Percentiles rank a stretch among this genome's conserved stretches.
These are phyloP conservation scores for Sebastes minor DNA, from an alignment of 2,797 vertebrate genomes.

Conservation along the genomic window DNA sequence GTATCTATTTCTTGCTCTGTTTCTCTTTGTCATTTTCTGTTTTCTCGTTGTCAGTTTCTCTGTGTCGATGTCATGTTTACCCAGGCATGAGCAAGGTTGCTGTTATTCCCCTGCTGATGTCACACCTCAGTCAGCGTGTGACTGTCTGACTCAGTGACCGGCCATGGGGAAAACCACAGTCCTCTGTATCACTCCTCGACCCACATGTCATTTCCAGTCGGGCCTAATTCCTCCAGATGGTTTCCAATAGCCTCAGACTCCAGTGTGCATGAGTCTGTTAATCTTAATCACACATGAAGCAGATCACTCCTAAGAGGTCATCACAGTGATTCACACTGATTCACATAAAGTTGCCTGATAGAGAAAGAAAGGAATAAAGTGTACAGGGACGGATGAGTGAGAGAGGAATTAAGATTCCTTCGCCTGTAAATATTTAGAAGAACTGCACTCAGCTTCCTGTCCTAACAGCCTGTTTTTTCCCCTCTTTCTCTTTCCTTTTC, in stretches of 20 bases:
- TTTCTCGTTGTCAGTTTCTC: conserved; percentile 4
- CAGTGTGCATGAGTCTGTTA: conserved; percentile 10
- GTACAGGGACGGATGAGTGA: background rate
- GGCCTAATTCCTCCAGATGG: conserved; percentile 29
- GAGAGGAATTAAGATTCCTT: conserved; percentile 34
- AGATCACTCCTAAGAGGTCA: background rate
- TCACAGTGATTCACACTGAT: conserved; percentile 31
- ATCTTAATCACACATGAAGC: conserved; percentile 30
- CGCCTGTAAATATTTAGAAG: conserved; percentile 65
- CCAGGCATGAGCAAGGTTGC: conserved; percentile 2
- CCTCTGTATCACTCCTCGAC: conserved; percentile 18
- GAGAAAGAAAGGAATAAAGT: background rate
- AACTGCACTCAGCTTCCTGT: conserved; percentile 8
- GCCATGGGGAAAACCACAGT: conserved; percentile 26
- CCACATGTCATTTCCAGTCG: conserved; percentile 15
- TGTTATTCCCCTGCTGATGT: conserved; percentile 33
- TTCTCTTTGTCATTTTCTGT: conserved; percentile 19
- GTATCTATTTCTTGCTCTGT: background rate
- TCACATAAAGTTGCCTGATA: conserved; percentile 6
- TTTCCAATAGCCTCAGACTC: conserved; percentile 27
- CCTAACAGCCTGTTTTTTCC: background rate
- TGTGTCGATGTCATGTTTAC: conserved; percentile 19
- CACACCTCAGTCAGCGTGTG: conserved; percentile 31
- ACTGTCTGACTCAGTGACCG: conserved; percentile 41
- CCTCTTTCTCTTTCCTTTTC: background rate